Evolutionary conservation across 2,888 invertebrate genomes (phyloP), one percentile per base, ranked within the genome.

Genomic region (Leistus spinibarbis): DNA sequence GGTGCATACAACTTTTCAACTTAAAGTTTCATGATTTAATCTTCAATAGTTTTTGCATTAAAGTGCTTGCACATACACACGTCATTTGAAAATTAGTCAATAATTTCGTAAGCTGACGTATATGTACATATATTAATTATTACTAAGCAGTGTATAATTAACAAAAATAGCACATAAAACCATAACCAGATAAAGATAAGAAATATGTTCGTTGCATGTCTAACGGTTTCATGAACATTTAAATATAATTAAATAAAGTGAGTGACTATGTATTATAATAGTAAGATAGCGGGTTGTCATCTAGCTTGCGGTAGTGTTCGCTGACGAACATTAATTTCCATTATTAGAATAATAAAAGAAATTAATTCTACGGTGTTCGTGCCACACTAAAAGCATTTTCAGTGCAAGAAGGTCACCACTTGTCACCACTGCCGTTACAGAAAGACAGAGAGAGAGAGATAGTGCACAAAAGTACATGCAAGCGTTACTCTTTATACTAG

Each of bases 241-340:
- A 40, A 40, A 40, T 40, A 13, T 40, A 40, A 40, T 40, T 40
- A 40, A 40, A 40, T 40, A 40, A 40, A 40, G 40, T 40, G 40
- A 13, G 40, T 40, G 40, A 40, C 40, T 40, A 40, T 40, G 40
- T 40, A 10, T 40, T 40, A 40, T 40, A 40, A 40, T 40, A 40
- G 40, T 40, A 5, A 40, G 40, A 40, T 40, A 40, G 40, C 40
- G 40, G 13, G 40, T 40, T 40, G 40, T 40, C 40, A 40, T 40
- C 40, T 40, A 13, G 10, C n/a, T n/a, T 7, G 62, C 10, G 62
- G 9, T 62, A 62, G 22, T 62, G 20, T 17, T 20, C 20, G 13
- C 17, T 66, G 66, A 66, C 40, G 66, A 53, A 27, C 40, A 40
- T 66, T 66, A 66, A 66, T 66, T 66, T 66, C 40, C 66, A 66